These are phyloP conservation scores for Pogonocichla stellata DNA, from an alignment of 2,113 vertebrate species.

Conservation along the genomic window DNA sequence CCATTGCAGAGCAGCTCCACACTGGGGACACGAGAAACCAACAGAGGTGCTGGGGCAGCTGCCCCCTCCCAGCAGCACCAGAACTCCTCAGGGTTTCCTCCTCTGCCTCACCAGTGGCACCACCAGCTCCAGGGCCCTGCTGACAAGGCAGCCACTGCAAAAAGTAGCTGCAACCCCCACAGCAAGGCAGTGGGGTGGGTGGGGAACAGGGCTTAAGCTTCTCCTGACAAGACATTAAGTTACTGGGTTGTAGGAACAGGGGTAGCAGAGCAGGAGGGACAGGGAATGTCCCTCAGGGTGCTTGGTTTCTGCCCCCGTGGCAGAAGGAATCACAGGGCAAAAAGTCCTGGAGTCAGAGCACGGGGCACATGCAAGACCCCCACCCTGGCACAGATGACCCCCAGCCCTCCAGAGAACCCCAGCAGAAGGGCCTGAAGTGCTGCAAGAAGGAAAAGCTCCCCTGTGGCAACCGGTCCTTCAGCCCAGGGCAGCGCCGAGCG, in stretches of 20 bases:
- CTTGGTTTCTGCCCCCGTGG: neutral
- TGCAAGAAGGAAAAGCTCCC: constrained; percentile 24
- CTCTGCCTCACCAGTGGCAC: neutral
- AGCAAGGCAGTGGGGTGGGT: neutral
- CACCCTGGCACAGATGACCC: neutral
- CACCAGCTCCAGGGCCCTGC: neutral
- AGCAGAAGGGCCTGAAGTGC: neutral
- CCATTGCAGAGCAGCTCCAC: neutral
- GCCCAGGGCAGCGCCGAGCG: rapidly evolving
- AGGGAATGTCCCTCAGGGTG: neutral
- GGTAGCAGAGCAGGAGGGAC: neutral
- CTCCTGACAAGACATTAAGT: neutral
- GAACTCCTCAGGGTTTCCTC: neutral
- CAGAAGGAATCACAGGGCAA: neutral
- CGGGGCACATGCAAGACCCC: constrained; percentile 50
- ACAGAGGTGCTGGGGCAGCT: neutral
- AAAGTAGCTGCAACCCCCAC: neutral
- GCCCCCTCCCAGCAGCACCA: neutral
- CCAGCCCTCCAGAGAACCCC: neutral
- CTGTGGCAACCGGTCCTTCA: neutral
- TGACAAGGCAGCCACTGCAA: neutral
- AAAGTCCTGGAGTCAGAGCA: neutral
- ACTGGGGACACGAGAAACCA: rapidly evolving
- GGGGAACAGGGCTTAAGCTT: neutral
- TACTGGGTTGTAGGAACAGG: neutral